phyloP scores from a whole-genome alignment of 2,888 invertebrate genomes.

The Cryptosula pallasiana region DNA sequence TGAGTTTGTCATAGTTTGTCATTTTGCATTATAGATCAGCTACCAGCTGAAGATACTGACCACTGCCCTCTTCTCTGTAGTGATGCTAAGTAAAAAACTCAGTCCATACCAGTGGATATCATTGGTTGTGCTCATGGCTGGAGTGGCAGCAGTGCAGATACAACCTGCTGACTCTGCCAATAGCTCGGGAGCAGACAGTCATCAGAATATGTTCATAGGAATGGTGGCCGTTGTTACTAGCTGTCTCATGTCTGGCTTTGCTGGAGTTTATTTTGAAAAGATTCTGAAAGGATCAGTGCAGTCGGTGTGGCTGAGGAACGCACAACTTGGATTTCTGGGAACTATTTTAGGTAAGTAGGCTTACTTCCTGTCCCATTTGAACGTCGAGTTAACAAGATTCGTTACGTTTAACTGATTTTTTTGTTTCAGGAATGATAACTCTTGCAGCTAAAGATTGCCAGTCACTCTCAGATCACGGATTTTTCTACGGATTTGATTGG shows the following conservation, averaged over 20 bases:
- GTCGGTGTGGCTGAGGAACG: slow-evolving; percentile 56
- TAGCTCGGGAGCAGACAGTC: neutral
- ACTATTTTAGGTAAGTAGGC: slow-evolving; percentile 28
- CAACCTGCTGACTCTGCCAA: slow-evolving; percentile 28
- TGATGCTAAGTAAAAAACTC: slow-evolving; percentile 73
- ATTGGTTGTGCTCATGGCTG: slow-evolving; percentile 71
- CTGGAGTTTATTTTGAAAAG: slow-evolving; percentile 59
- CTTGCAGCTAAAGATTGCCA: slow-evolving; percentile 59
- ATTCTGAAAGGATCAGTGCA: slow-evolving; percentile 55
- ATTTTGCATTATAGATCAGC: slow-evolving; percentile 86
- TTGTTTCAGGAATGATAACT: slow-evolving; percentile 72
- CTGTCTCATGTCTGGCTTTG: slow-evolving; percentile 57
- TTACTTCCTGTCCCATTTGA: no score
- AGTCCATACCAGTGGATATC: slow-evolving; percentile 80
- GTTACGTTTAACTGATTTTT: no score
- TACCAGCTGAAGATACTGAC: slow-evolving; percentile 95
- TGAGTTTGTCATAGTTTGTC: no score
- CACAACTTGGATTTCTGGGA: slow-evolving; percentile 56
- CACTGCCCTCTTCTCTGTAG: slow-evolving; percentile 89
- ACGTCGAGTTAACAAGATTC: no score
- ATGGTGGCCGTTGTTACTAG: slow-evolving; percentile 55
- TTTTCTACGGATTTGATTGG: slow-evolving; percentile 56
- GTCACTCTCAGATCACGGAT: slow-evolving; percentile 49
- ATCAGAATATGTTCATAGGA: slow-evolving; percentile 43
- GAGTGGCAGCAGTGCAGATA: slow-evolving; percentile 59